Percentiles rank a stretch among this genome's conserved stretches.
These are phyloP conservation scores for Melanotaenia nigrans DNA, from an alignment of 2,797 vertebrate genomes.

Conservation along the genomic window DNA sequence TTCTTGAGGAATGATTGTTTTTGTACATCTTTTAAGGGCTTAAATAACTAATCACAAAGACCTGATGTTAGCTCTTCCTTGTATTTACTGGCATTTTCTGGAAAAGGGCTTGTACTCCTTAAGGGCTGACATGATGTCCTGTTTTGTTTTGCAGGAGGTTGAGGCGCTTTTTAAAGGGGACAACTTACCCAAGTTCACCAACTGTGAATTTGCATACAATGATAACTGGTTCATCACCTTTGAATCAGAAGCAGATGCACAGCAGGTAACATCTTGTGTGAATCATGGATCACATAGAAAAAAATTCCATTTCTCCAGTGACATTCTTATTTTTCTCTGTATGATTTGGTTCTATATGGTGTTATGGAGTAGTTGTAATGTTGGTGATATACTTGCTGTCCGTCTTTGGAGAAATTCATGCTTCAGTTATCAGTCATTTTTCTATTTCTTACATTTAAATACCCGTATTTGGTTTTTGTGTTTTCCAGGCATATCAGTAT, in stretches of 20 bases:
- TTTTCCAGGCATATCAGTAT: slow-evolving; percentile 93
- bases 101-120: too few relatives aligned
- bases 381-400: too few relatives aligned
- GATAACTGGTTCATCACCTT: slow-evolving; percentile 99
- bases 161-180: slow-evolving; percentile 97
- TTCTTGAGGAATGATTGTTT: too few relatives aligned
- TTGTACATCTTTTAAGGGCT: not conserved
- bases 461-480: not conserved
- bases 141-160: slow-evolving; percentile 87
- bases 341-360: too few relatives aligned
- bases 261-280: slow-evolving; percentile 84
- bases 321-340: too few relatives aligned
- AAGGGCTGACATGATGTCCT: not conserved
- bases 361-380: too few relatives aligned
- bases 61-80: too few relatives aligned
- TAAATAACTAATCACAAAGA: not conserved
- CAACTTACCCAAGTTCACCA: slow-evolving; percentile 96
- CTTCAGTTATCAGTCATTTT: not conserved
- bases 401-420: too few relatives aligned
- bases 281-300: not conserved
- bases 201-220: slow-evolving; percentile 99
- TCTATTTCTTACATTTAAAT: not conserved
- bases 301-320: not conserved
- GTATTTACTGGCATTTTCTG: not conserved
- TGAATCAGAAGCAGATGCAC: slow-evolving; percentile 97